Evolutionary conservation across 2,797 vertebrate species (phyloP), one percentile per base, ranked within the genome.

Genomic region (Premnoplex brunnescens): DNA sequence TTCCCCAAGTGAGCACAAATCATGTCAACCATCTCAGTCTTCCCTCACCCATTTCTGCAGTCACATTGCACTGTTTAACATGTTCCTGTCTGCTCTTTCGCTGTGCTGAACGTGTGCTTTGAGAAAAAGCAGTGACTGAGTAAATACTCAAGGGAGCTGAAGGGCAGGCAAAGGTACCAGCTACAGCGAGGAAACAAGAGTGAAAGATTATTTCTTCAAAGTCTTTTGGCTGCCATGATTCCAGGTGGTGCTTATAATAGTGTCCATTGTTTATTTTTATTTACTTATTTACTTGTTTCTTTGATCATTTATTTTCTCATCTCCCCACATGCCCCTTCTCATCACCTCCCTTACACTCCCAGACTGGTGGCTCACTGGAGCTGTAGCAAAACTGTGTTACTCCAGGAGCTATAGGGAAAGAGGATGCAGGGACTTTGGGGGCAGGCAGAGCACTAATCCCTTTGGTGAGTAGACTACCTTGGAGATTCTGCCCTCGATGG

Each of bases 71-170:
- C 41, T 67, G 23, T 66, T 60, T 48, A 52, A 54, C 3, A 0
- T 6, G 2, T 52, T 73, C 14, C 43, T 77, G 10, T n/a, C 48
- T 49, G n/a, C 37, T 46, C 41, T 51, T 22, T 39, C 78, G 23
- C n/a, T 66, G 23, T 32, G 56, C n/a, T 6, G 5, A 78, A 44
- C 0, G 0, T 3, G 1, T 52, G 14, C 30, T 82, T 86, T 67
- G 63, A 72, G n/a, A 73, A 51, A 46, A 66, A 52, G 23, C 39
- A 56, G 39, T 63, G 44, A 12, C 43, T 60, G 10, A 71, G 12
- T 36, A 74, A 89, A 54, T 55, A 55, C 15, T 80, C 14, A 28
- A 12, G 48, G 49, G 24, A 66, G 28, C 15, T 73, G 21, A 84
- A 88, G 58, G 21, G 19, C 51, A 46, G 34, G 60, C 48, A 60